Evolutionary conservation across 2,797 vertebrate species (phyloP).

Genomic region (Thamnophis elegans): DNA sequence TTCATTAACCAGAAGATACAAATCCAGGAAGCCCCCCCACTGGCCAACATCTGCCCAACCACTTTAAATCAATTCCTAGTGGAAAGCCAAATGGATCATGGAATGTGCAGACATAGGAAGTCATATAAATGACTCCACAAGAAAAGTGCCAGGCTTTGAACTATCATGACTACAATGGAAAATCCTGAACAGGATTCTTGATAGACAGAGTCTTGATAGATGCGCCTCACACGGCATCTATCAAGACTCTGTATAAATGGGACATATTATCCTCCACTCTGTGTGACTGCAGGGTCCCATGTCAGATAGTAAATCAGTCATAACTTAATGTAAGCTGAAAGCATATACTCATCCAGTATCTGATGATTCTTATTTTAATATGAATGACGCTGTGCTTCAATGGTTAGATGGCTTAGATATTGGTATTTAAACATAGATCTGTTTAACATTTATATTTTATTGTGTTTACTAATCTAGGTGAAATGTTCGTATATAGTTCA

Average conservation of each 20-base stretch:
- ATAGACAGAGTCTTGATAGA: too few relatives aligned
- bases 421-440: not conserved
- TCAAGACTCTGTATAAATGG: not conserved
- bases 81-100: not conserved
- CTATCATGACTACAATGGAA: not conserved
- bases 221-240: not conserved
- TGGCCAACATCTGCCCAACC: too few relatives aligned
- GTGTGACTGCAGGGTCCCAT: not conserved
- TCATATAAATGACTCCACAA: not conserved
- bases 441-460: not conserved
- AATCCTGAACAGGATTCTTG: not conserved
- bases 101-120: not conserved
- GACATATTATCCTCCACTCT: not conserved
- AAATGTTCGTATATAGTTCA: not conserved
- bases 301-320: not conserved
- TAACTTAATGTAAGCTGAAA: not conserved
- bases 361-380: too few relatives aligned
- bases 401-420: not conserved
- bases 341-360: too few relatives aligned
- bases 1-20: too few relatives aligned
- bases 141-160: not conserved
- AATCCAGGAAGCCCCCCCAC: too few relatives aligned
- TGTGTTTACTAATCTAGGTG: not conserved
- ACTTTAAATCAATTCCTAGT: too few relatives aligned
- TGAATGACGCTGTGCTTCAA: not conserved